These are phyloP conservation scores for Drosophila affinis DNA, from an alignment of 2,888 invertebrate species.

Conservation along the genomic window DNA sequence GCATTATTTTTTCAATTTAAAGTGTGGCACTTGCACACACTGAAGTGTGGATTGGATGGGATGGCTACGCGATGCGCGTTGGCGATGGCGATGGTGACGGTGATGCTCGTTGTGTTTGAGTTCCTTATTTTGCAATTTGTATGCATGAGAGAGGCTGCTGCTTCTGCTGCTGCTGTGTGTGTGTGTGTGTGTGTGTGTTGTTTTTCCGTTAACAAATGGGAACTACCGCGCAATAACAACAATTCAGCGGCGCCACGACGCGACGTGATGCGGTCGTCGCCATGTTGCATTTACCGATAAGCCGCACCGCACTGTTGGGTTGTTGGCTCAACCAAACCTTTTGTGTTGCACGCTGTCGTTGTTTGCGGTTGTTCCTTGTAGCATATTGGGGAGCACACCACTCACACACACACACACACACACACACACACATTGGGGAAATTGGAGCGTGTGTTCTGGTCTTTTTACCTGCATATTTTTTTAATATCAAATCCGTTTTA, in stretches of 20 bases:
- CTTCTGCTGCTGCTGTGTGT: not conserved
- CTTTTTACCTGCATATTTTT: conserved; percentile 83
- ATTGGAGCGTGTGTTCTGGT: not conserved
- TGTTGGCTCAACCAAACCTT: conserved; percentile 7
- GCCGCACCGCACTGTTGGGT: conserved; percentile 20
- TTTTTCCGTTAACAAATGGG: conserved; percentile 39
- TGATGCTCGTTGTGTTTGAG: conserved; percentile 3
- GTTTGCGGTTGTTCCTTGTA: conserved; percentile 38
- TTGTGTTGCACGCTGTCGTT: conserved; percentile 33
- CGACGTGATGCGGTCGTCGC: conserved; percentile 44
- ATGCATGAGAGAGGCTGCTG: conserved; percentile 20
- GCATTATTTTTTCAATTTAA: conserved; percentile 45
- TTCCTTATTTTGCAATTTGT: conserved; percentile 30
- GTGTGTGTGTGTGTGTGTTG: conserved; percentile 28
- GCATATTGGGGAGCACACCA: conserved; percentile 17
- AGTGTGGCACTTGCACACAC: conserved; percentile 14
- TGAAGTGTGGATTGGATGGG: not conserved
- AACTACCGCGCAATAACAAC: conserved; percentile 18
- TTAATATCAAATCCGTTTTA: conserved; percentile 81
- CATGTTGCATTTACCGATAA: conserved; percentile 52
- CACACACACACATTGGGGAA: not conserved
- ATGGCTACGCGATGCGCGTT: too few relatives aligned
- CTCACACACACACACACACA: conserved; percentile 1
- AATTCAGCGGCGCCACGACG: conserved; percentile 13
- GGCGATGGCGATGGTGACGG: too few relatives aligned